Evolutionary conservation across 1,140 invertebrate genomes (phyloP), one percentile per base, ranked within the genome.

Genomic region (Cydia strobilella): DNA sequence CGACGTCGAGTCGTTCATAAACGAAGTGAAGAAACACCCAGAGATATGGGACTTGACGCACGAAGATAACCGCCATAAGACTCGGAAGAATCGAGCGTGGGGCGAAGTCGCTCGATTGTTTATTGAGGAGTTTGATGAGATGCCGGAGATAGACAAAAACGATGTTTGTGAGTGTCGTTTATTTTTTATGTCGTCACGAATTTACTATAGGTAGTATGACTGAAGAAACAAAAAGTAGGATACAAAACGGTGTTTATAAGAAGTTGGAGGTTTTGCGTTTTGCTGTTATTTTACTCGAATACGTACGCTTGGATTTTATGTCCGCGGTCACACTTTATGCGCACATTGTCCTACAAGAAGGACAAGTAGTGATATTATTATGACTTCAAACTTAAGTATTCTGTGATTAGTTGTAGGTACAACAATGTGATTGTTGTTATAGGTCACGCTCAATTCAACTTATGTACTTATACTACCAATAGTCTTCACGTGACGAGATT

Each of bases 1-100:
- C 1, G 84, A 90, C 76, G 83, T 84, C 0, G 87, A 88, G 72
- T 62, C 66, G 20, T 90, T 90, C 73, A 89, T 90, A 73, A 79
- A 74, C 31, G 89, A 90, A 83, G 83, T 90, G 75, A 78, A 84
- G 74, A 90, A 88, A 18, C 77, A 85, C 15, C 85, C 83, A 7
- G 82, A 84, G 62, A 80, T 90, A 82, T 90, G 89, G 89, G 82
- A 88, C 65, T 27, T 84, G 9, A 81, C 82, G 62, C 74, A 82
- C 73, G 84, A 88, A 27, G 87, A 85, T 6, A 75, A 82, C 45
- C 79, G 83, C 54, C 80, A 79, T 66, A 85, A 81, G 59, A 77
- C 18, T 7, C 81, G 74, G 65, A 90, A 88, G 54, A 76, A 83
- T 20, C 74, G 77, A 0, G 89, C 89, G 3, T 90, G 89, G 89